Base-by-base conservation (phyloP, 1,140 invertebrate genomes). In the Agrilus planipennis region DNA sequence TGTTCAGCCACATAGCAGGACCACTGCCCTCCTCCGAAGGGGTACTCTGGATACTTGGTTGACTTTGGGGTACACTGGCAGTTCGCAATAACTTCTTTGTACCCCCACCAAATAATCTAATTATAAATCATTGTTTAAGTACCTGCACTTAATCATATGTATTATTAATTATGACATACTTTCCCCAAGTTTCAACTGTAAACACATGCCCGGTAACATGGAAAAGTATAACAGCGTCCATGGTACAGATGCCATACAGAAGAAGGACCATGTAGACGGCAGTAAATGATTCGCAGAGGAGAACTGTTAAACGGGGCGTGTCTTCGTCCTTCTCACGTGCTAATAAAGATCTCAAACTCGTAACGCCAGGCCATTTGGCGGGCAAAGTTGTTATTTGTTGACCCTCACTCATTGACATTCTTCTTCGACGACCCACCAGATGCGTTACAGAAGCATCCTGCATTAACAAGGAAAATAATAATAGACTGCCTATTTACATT, bases 261-360 rank as follows among this genome's bases (percentile, higher is more conserved):
- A 98, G 72, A 10, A 99, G 67, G 20, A 90, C 89, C 60, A 93
- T 76, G 60, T 89, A 96, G 1, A 93, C 88, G 0, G 90, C 84
- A 2, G 91, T 77, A 60, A 95, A 92, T 0, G 89, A 77, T 65
- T 99, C 94, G 40, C 87, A 84, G 9, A 99, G 70, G 1, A 99
- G 68, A 14, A 95, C 83, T 49, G 87, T 87, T 18, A 99, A 64
- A 52, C 90, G 84, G 0, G 93, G 93, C 0, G 88, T 81, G 61
- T 98, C 93, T 56, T 98, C 92, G 57, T 98, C 94, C 59, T 93
- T 90, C 53, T 97, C 93, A 11, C 90, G 70, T 0, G 87, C 81
- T 3, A 97, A 64, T 28, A 98, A 65, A 0, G 90, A 86, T 10
- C 90, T 75, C 27, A 99, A 67, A 47, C 89, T 90, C 2, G 90